phyloP scores from a whole-genome alignment of 2,888 invertebrate species.

The Cosmia trapezina region DNA sequence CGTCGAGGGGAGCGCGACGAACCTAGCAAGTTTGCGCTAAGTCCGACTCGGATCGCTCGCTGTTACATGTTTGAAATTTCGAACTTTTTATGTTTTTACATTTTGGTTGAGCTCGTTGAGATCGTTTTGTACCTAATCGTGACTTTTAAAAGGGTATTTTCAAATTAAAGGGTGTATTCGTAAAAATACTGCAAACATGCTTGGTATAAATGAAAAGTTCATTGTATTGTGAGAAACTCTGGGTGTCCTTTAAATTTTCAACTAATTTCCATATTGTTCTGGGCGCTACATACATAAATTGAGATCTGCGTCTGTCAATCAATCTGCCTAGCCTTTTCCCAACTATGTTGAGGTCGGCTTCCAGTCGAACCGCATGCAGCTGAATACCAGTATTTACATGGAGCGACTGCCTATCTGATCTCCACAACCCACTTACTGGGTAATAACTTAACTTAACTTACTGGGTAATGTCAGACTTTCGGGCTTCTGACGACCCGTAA shows the following conservation, averaged over 20 bases:
- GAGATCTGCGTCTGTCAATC: neutral
- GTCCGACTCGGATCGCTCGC: slow-evolving; percentile 71
- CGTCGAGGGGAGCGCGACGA: slow-evolving; percentile 71
- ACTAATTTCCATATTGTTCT: neutral
- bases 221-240: neutral
- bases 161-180: neutral
- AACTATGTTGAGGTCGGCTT: too few relatives aligned
- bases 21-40: slow-evolving; percentile 75
- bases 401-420: too few relatives aligned
- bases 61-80: slow-evolving; percentile 66
- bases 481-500: too few relatives aligned
- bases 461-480: too few relatives aligned
- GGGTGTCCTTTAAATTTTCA: neutral
- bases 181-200: neutral
- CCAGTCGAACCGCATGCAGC: too few relatives aligned
- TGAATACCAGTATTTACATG: too few relatives aligned
- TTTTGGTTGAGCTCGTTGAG: slow-evolving; percentile 8
- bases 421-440: too few relatives aligned
- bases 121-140: neutral
- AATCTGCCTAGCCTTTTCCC: too few relatives aligned
- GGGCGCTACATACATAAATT: neutral
- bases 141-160: neutral
- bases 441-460: too few relatives aligned
- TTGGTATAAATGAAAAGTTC: neutral
- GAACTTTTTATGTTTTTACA: slow-evolving; percentile 50